A percentile compares a stretch with the other conserved stretches of the same genome.
phyloP scores from a whole-genome alignment of 2,797 vertebrate species.

The Perodicticus potto region DNA sequence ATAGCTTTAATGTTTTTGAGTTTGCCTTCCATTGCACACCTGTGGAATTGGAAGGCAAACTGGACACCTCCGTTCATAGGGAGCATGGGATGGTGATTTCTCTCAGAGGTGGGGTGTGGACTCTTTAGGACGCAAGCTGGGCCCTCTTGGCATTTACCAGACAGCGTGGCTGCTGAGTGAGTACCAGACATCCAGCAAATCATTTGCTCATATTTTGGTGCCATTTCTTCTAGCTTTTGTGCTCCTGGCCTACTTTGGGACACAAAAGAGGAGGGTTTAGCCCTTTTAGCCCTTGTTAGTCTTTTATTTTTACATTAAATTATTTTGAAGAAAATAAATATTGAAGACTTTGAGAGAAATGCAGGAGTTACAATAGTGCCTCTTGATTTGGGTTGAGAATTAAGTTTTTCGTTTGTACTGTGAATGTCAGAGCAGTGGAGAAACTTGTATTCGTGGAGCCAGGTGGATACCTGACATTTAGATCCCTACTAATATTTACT shows the following conservation, averaged over 20 bases:
- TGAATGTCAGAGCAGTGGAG: not conserved
- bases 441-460: not conserved
- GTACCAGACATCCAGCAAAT: not conserved
- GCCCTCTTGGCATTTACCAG: not conserved
- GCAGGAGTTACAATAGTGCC: not conserved
- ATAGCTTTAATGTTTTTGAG: not conserved
- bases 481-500: conserved; percentile 34
- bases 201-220: not conserved
- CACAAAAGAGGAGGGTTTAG: not conserved
- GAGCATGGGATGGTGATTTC: not conserved
- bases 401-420: not conserved
- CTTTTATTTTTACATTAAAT: not conserved
- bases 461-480: not conserved
- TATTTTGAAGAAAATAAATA: not conserved
- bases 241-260: not conserved
- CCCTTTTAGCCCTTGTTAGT: not conserved
- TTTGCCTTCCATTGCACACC: not conserved
- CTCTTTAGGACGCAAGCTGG: accelerated
- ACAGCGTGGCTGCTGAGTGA: accelerated
- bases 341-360: not conserved
- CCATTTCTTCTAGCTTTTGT: not conserved
- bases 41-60: not conserved
- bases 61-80: not conserved
- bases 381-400: not conserved
- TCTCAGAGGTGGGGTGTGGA: accelerated